Evolutionary conservation across 23 tunicate species (phyloP).

Genomic region (Botrylloides violaceus): DNA sequence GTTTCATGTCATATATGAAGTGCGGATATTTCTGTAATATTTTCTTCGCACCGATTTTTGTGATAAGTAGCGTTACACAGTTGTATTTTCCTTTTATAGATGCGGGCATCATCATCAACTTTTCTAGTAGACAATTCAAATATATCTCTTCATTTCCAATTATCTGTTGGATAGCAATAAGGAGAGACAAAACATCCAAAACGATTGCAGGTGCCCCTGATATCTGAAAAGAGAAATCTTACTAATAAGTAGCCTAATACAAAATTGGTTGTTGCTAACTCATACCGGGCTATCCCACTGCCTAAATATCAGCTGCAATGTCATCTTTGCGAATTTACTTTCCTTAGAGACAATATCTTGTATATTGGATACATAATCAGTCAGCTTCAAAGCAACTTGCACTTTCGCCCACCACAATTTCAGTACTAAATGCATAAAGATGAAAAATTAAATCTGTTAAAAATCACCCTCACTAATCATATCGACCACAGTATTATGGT

Average conservation of each 20-base stretch:
- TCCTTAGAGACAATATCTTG: neutral
- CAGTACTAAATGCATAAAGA: neutral
- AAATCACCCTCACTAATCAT: neutral
- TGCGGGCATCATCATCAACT: constrained; percentile 29
- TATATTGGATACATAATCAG: neutral
- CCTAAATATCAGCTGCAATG: neutral
- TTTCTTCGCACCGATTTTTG: constrained; percentile 12
- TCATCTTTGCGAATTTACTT: neutral
- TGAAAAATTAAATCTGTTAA: neutral
- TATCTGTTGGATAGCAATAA: neutral
- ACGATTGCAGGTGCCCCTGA: constrained; percentile 37
- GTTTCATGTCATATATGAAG: constrained; percentile 15
- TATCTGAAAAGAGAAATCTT: constrained; percentile 24
- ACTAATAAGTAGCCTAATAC: neutral
- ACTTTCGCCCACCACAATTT: constrained; percentile 15
- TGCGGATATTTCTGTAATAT: constrained; percentile 19
- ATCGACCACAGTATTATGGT: neutral
- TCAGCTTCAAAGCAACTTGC: neutral
- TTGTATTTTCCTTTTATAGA: constrained; percentile 59
- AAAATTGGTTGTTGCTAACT: constrained; percentile 1
- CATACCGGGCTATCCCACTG: constrained; percentile 31
- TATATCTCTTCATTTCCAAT: neutral
- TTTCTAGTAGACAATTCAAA: constrained; percentile 8
- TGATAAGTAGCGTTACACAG: constrained; percentile 22
- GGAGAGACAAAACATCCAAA: constrained; percentile 12